Conservation (phyloP, 2,113 vertebrate species). For the Myxocyprinus asiaticus region DNA sequence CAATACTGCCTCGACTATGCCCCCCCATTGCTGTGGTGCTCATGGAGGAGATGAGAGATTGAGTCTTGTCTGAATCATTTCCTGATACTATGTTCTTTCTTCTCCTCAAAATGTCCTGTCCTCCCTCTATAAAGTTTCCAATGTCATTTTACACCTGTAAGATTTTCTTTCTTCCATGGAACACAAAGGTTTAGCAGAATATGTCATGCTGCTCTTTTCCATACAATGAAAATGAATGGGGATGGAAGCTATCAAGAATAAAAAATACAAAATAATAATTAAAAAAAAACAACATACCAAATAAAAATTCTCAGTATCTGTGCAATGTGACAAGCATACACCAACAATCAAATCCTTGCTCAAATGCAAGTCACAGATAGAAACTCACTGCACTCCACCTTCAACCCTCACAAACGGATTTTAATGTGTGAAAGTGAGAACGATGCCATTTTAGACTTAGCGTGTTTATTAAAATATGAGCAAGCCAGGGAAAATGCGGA, state of each 20-base stretch:
- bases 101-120: too few species aligned
- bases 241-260: neutral
- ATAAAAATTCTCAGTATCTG: too few species aligned
- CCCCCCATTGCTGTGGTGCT: neutral
- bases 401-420: neutral
- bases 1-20: neutral
- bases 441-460: too few species aligned
- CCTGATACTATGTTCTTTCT: too few species aligned
- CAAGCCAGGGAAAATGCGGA: neutral
- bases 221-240: neutral
- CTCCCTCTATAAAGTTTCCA: neutral
- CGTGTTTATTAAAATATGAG: neutral
- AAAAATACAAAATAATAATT: neutral
- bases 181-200: neutral
- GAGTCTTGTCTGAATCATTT: neutral
- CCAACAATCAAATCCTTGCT: too few species aligned
- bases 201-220: neutral
- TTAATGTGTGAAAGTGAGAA: neutral
- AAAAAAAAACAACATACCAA: too few species aligned
- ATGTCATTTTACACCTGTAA: neutral
- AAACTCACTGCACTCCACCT: constrained; percentile 8
- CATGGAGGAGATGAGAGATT: neutral
- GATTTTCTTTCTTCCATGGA: neutral
- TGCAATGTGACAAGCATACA: too few species aligned
- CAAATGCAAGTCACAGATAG: neutral